Percentiles rank a stretch among this genome's conserved stretches.
phyloP scores from a whole-genome alignment of 2,888 invertebrate genomes.

The Bellardia pandia region DNA sequence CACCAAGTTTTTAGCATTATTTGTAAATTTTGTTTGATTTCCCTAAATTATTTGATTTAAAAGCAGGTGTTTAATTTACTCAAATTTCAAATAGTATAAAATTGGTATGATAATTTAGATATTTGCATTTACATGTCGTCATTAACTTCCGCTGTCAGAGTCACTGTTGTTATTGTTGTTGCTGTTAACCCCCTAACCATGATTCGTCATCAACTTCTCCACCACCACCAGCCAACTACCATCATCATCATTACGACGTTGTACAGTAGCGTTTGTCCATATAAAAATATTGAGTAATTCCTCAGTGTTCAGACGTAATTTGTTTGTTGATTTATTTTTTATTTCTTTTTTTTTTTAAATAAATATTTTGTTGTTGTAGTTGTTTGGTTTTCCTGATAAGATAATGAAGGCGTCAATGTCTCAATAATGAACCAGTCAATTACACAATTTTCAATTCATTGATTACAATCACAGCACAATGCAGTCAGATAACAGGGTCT shows the following conservation, averaged over 20 bases:
- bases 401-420: constrained; percentile 61
- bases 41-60: background rate
- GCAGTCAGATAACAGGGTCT: background rate
- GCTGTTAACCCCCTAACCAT: constrained; percentile 6
- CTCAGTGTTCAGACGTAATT: constrained; percentile 45
- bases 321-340: background rate
- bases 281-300: constrained; percentile 58
- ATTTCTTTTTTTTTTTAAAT: background rate
- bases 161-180: background rate
- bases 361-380: constrained; percentile 12
- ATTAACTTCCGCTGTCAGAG: constrained; percentile 9
- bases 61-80: constrained; percentile 29
- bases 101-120: background rate
- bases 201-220: constrained; percentile 15
- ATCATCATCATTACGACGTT: constrained; percentile 2
- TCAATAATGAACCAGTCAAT: constrained; percentile 56
- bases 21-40: constrained; percentile 12
- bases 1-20: background rate
- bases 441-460: constrained; percentile 52
- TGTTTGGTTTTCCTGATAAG: constrained; percentile 42
- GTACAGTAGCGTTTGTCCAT: background rate
- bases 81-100: constrained; percentile 4
- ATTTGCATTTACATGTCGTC: constrained; percentile 19
- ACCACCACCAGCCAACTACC: background rate
- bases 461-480: constrained; percentile 26